Evolutionary conservation across 2,113 vertebrate species (phyloP), one percentile per base, ranked within the genome.

Genomic region (Hucho hucho): DNA sequence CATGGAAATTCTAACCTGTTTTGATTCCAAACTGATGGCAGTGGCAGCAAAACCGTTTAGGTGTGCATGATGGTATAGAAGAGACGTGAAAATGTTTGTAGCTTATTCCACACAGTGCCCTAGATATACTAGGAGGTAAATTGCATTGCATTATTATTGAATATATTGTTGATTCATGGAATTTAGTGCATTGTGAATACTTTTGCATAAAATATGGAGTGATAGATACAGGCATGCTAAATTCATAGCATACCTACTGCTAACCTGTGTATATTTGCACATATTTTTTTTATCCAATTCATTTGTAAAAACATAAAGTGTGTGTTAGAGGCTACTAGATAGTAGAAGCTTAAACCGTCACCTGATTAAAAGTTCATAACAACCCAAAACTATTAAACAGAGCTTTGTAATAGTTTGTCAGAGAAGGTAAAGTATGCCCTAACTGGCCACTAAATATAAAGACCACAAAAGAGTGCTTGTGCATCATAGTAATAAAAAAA

Each of bases 211-310:
- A 61, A 61, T 61, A 61, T 61, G 2, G 20, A 61, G 58, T 61
- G 58, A 22, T 4, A 61, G 58, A 22, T 53, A 53, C 16, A 53
- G 49, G 64, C 43, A 71, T 73, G 73, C 32, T 56, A 46, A 28
- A 76, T 28, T 29, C 2, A 47, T 11, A 64, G 25, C 5, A 47
- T 74, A 63, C 46, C 12, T 73, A 58, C 29, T 66, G 46, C 58
- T 68, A 58, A 75, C 14, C 24, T 66, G 74, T 81, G 47, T 25
- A 69, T 80, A 67, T 80, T 88, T 90, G 88, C 37, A 75, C 82
- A 82, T 49, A 75, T 79, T 32, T 6, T 12, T 43, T 43, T 11
- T 11, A 43, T 11, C 9, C 37, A 12, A 43, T 43, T 11, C 2
- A 43, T 43, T 11, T 79, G 75, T 46, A 78, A 70, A 73, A 70